Conservation (phyloP, 2,888 invertebrate species). For the Hipparchia sbordonii region DNA sequence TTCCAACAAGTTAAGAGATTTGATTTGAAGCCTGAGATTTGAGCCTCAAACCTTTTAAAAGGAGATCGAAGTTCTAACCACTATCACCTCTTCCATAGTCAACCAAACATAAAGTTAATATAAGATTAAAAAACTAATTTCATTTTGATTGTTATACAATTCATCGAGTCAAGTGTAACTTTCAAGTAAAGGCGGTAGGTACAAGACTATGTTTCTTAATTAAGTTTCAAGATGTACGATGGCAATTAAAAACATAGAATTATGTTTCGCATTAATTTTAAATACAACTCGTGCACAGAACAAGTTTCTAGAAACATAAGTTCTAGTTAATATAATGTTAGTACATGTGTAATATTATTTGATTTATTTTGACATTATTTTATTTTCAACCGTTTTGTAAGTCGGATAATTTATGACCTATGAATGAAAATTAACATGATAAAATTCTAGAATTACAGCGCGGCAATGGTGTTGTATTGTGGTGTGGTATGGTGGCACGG, state of each 20-base stretch:
- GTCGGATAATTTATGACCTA: background rate
- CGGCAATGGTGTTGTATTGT: too few species aligned
- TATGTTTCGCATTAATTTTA: slow-evolving; percentile 22
- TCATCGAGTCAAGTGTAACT: background rate
- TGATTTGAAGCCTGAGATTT: too few species aligned
- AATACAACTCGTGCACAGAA: slow-evolving; percentile 10
- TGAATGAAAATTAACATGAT: too few species aligned
- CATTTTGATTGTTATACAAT: background rate
- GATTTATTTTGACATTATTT: slow-evolving; percentile 1
- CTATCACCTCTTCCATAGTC: too few species aligned
- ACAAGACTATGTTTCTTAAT: slow-evolving; percentile 9
- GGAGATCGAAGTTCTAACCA: too few species aligned
- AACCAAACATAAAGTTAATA: too few species aligned
- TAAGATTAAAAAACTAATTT: too few species aligned
- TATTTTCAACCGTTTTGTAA: background rate
- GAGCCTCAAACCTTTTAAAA: too few species aligned
- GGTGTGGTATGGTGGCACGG: too few species aligned
- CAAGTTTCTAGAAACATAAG: slow-evolving; percentile 18
- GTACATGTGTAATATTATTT: slow-evolving; percentile 10
- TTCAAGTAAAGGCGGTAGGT: background rate
- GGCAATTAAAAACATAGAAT: slow-evolving; percentile 28
- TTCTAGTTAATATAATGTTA: slow-evolving; percentile 1
- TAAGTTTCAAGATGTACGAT: slow-evolving; percentile 15
- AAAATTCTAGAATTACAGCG: too few species aligned
- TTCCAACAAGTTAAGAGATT: too few species aligned